A percentile compares a stretch with the other conserved stretches of the same genome.
phyloP scores from a whole-genome alignment of 2,113 vertebrate species.

The Ovis canadensis region DNA sequence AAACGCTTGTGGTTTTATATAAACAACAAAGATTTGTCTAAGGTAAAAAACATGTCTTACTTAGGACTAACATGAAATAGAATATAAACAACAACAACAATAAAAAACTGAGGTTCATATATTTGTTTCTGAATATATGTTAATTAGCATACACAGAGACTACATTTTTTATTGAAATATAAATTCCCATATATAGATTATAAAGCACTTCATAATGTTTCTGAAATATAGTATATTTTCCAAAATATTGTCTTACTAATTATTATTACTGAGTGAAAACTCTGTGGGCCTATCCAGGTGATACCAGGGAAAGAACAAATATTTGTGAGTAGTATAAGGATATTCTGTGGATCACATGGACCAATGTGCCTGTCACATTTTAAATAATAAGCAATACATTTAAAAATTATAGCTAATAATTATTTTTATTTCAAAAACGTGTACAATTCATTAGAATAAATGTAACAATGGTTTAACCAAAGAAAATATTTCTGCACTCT shows the following conservation, averaged over 20 bases:
- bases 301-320: neutral
- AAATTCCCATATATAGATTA: neutral
- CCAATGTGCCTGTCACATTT: neutral
- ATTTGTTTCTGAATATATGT: neutral
- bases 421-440: neutral
- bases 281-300: neutral
- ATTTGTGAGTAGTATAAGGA: neutral
- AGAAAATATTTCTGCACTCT: neutral
- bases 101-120: neutral
- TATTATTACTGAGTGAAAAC: neutral
- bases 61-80: neutral
- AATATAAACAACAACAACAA: neutral
- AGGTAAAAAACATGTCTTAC: neutral
- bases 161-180: neutral
- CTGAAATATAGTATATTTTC: neutral
- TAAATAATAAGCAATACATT: neutral
- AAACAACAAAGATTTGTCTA: neutral
- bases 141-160: neutral
- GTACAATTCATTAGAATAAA: neutral
- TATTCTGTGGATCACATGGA: neutral
- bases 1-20: neutral
- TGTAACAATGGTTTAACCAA: neutral
- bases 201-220: neutral
- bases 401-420: neutral
- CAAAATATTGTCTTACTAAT: neutral